phyloP scores from a whole-genome alignment of 2,888 invertebrate genomes.

The Apodemia mormo region DNA sequence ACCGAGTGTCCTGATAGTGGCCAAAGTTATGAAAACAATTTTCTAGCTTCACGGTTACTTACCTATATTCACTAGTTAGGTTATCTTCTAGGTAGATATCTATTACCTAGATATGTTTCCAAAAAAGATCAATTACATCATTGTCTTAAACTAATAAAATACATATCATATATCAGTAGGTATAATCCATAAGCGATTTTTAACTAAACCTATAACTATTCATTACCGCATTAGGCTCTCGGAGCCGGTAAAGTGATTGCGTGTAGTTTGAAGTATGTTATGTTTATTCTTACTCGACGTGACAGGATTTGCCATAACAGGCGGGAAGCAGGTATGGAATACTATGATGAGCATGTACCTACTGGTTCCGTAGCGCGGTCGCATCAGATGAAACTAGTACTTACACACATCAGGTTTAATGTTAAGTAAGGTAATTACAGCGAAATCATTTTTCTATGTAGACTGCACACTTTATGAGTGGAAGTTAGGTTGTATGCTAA shows the following conservation, averaged over 20 bases:
- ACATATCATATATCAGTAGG: too few relatives aligned
- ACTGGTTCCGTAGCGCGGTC: background rate
- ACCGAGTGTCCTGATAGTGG: too few relatives aligned
- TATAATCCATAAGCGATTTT: background rate
- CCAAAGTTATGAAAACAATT: too few relatives aligned
- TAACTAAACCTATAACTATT: too few relatives aligned
- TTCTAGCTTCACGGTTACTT: too few relatives aligned
- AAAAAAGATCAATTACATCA: background rate
- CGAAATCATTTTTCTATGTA: background rate
- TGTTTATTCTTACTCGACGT: background rate
- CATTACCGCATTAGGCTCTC: background rate
- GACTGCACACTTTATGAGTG: too few relatives aligned
- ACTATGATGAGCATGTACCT: background rate
- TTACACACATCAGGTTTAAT: background rate
- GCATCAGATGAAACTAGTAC: too few relatives aligned
- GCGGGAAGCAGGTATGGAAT: background rate
- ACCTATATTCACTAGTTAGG: too few relatives aligned
- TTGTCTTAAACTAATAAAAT: background rate
- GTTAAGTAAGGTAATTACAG: background rate
- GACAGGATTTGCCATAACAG: background rate
- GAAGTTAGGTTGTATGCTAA: too few relatives aligned
- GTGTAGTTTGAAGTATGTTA: background rate
- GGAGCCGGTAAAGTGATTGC: background rate
- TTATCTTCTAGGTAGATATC: too few relatives aligned
- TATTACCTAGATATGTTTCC: too few relatives aligned